Evolutionary conservation across 2,888 invertebrate genomes (phyloP), one percentile per base, ranked within the genome.

Genomic region (Microchrysa polita): DNA sequence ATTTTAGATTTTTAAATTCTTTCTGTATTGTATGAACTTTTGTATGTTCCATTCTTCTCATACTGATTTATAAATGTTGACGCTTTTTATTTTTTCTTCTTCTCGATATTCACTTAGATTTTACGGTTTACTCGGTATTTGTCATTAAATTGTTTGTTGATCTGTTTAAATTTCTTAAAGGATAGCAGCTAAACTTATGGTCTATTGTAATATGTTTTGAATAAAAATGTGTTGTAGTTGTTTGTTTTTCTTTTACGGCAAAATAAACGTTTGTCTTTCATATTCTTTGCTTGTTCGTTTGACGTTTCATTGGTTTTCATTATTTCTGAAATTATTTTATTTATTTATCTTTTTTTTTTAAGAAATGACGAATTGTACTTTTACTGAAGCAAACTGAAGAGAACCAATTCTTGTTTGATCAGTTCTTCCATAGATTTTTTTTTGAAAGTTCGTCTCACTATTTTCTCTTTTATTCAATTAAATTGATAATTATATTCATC

Each of bases 171-270:
- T 76, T 34, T 76, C 76, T 77, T 77, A 77, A 77, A 77, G 76
- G 75, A 78, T 78, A 78, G 76, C 78, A 78, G 77, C 77, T 79
- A 77, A 78, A 77, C 78, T 79, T 78, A 78, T 74, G 77, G 77
- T 76, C 77, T 79, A 78, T 78, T 78, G 77, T 77, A 52, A 48
- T 72, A 77, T 77, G 74, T 73, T 65, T 67, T 74, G 57, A 74
- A 75, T 72, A 73, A 73, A 63, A 23, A n/a, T n/a, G n/a, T n/a
- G n/a, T n/a, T n/a, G n/a, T n/a, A n/a, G n/a, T n/a, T n/a, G n/a
- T n/a, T n/a, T 74, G 57, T 74, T 76, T 67, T 67, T 76, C 60
- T 27, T 75, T 73, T 72, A 55, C 71, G 75, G 59, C 27, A 74
- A 75, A 67, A 72, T 74, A 57, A 67, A 65, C 55, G 27, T 48